Percentiles rank a stretch among this genome's conserved stretches.
Evolutionary conservation across 1,140 invertebrate genomes (phyloP).

Genomic region (Elysia chlorotica): DNA sequence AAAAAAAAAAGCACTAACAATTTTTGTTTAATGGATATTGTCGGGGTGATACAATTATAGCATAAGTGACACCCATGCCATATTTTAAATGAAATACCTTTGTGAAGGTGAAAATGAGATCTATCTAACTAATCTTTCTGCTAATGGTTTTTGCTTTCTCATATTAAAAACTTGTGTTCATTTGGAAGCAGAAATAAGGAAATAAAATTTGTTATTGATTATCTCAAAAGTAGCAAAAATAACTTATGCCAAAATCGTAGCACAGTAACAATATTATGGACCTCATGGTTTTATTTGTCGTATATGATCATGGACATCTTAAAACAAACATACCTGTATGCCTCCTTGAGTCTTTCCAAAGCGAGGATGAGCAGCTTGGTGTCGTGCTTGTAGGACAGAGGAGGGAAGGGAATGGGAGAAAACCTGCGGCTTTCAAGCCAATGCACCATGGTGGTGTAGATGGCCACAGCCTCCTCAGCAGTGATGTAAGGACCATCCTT

Average conservation of each 20-base stretch:
- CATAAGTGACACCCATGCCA: neutral
- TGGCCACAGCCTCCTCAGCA: conserved; percentile 98
- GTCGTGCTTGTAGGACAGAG: conserved; percentile 98
- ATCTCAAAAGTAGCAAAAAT: neutral
- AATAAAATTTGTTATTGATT: neutral
- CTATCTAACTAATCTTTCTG: too few species aligned
- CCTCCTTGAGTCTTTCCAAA: conserved; percentile 96
- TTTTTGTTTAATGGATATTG: neutral
- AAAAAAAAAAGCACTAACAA: too few species aligned
- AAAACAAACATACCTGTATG: conserved; percentile 72
- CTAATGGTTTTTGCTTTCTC: too few species aligned
- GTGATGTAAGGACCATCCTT: conserved; percentile 99
- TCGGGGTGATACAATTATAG: neutral
- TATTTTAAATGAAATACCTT: neutral
- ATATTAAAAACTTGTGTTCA: neutral
- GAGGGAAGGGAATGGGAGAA: conserved; percentile 98
- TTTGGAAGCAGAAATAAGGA: neutral
- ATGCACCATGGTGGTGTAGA: conserved; percentile 99
- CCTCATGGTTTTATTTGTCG: too few species aligned
- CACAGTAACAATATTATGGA: too few species aligned
- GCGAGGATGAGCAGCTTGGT: conserved; percentile 97
- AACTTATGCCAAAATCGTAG: too few species aligned
- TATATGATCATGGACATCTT: too few species aligned
- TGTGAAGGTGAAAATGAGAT: too few species aligned
- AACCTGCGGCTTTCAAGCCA: conserved; percentile 98